Evolutionary conservation across 2,797 vertebrate genomes (phyloP).

Genomic region (Urocyon cinereoargenteus): DNA sequence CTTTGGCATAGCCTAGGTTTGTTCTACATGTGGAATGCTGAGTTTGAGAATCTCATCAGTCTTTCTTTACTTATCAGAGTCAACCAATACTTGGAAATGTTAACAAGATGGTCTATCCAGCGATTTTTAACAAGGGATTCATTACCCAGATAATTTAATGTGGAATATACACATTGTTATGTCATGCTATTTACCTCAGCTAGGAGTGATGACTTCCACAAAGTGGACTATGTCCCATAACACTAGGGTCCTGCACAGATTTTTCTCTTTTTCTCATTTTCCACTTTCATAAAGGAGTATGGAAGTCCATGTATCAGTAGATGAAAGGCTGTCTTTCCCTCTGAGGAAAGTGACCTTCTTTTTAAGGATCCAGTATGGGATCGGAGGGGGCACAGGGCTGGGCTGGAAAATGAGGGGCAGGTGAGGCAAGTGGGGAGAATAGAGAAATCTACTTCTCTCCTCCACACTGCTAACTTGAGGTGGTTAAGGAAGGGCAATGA

Average conservation of each 20-base stretch:
- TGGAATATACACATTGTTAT: not conserved
- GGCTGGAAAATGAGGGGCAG: not conserved
- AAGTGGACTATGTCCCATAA: not conserved
- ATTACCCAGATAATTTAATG: not conserved
- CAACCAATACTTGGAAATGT: not conserved
- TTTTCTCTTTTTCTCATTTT: not conserved
- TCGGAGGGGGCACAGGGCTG: not conserved
- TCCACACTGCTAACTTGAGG: not conserved
- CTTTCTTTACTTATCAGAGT: conserved; percentile 45
- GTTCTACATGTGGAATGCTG: not conserved
- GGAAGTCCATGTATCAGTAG: not conserved
- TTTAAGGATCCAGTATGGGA: not conserved
- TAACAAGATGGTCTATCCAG: not conserved
- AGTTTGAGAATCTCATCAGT: not conserved
- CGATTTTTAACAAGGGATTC: not conserved
- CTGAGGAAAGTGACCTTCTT: conserved; percentile 20
- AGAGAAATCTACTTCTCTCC: conserved; percentile 40
- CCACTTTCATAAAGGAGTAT: not conserved
- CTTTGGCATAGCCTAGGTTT: not conserved
- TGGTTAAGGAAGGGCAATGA: not conserved
- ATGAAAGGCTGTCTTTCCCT: not conserved
- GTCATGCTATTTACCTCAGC: not conserved
- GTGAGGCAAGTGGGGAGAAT: not conserved
- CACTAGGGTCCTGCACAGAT: not conserved
- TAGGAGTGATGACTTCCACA: not conserved